Evolutionary conservation across 2,797 vertebrate species (phyloP).

Genomic region (Pteropus rufus): DNA sequence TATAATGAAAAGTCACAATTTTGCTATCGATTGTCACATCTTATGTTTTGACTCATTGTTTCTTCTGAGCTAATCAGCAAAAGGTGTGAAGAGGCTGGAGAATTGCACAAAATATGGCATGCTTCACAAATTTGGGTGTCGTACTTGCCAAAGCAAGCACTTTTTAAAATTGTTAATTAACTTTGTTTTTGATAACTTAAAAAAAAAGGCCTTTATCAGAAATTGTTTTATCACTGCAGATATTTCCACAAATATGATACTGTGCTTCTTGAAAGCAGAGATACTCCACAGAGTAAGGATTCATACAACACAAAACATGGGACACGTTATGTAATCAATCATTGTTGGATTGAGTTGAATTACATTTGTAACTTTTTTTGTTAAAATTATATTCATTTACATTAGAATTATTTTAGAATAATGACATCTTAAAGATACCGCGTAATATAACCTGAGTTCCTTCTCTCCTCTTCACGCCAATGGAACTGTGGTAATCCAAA

Average conservation of each 20-base stretch:
- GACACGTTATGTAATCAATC: not conserved
- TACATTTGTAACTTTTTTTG: not conserved
- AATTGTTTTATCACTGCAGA: not conserved
- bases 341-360: not conserved
- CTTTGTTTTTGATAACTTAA: not conserved
- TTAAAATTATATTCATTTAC: not conserved
- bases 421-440: not conserved
- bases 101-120: no score
- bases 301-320: not conserved
- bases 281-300: not conserved
- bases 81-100: no score
- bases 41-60: no score
- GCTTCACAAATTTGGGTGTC: no score
- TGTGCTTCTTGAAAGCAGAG: not conserved
- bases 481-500: not conserved
- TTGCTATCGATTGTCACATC: no score
- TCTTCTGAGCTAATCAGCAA: no score
- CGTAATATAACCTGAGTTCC: not conserved
- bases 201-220: not conserved
- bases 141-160: no score
- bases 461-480: not conserved
- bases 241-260: not conserved
- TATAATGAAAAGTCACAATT: no score
- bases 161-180: not conserved
- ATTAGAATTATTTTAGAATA: not conserved